Evolutionary conservation across 2,888 invertebrate species (phyloP), one percentile per base, ranked within the genome.

Genomic region (Metellina segmentata): DNA sequence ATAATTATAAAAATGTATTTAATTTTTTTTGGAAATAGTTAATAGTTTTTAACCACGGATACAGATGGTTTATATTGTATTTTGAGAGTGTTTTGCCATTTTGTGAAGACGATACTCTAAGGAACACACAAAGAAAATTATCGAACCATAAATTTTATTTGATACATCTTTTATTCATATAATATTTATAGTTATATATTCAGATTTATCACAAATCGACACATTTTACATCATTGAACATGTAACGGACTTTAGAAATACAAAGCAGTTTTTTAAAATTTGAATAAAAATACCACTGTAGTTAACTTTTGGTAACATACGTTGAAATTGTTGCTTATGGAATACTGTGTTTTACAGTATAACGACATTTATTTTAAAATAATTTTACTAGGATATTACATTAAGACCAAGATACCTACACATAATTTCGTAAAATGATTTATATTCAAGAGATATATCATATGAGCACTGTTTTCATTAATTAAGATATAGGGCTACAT

Each of bases 141-240:
- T 75, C 71, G 87, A 91, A 91, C 82, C 83, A 88, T 83, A 91
- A 86, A 91, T 90, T 91, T 91, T 87, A 83, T 91, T 86, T 81
- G 49, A 72, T 91, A 83, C 83, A 87, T 72, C 49, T 53, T 61
- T 81, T 79, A 81, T 74, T 85, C 69, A 85, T 79, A 90, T 53
- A 70, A 83, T 78, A 52, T 79, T 85, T 74, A 77, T 82, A 83
- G 75, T 72, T 90, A 86, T 77, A 86, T 77, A 83, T 79, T 87
- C 51, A 61, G 61, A 69, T n/a, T 81, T 91, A 87, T 87, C 87
- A 86, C 77, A 78, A 87, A 61, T 83, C 52, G 72, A 87, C 71
- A 83, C 72, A 72, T 81, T 87, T 86, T 82, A 53, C 48, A 82
- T n/a, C 51, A 79, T 88, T 19, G 85, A 74, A 85, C 82, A 90